Percentiles rank a stretch among this genome's conserved stretches.
These are phyloP conservation scores for Leucoraja ocellata DNA, from an alignment of 2,797 vertebrate genomes.

Conservation along the genomic window DNA sequence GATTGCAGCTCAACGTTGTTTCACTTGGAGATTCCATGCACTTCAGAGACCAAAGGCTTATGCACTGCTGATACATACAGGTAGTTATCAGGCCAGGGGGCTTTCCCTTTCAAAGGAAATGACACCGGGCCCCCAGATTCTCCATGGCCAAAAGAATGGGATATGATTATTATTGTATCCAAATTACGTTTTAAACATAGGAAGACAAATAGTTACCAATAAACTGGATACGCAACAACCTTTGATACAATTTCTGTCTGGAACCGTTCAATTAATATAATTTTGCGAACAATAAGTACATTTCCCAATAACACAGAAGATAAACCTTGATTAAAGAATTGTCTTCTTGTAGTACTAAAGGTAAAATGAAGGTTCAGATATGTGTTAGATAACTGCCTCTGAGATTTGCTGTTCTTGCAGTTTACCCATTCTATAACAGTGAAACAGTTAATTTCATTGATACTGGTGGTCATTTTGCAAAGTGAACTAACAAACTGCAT, in stretches of 20 bases:
- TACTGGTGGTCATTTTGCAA: not conserved
- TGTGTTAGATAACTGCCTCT: too few relatives aligned
- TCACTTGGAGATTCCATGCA: not conserved
- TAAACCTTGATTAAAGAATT: not conserved
- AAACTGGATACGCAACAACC: not conserved
- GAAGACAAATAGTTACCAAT: not conserved
- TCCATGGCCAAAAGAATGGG: not conserved
- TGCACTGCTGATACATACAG: not conserved
- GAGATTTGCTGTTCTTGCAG: not conserved
- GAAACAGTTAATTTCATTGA: not conserved
- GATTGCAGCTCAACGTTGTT: not conserved
- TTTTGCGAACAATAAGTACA: not conserved
- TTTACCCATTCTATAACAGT: not conserved
- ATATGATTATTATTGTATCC: not conserved
- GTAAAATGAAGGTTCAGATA: not conserved
- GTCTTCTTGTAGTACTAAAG: not conserved
- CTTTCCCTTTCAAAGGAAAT: not conserved
- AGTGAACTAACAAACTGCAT: not conserved
- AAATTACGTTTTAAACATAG: not conserved
- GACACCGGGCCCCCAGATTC: not conserved
- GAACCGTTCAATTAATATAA: not conserved
- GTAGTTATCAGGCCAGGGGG: not conserved
- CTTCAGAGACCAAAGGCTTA: not conserved
- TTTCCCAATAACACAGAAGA: not conserved
- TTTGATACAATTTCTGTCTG: not conserved